Conservation (phyloP, 2,113 vertebrate genomes). For the Bujurquina vittata region DNA sequence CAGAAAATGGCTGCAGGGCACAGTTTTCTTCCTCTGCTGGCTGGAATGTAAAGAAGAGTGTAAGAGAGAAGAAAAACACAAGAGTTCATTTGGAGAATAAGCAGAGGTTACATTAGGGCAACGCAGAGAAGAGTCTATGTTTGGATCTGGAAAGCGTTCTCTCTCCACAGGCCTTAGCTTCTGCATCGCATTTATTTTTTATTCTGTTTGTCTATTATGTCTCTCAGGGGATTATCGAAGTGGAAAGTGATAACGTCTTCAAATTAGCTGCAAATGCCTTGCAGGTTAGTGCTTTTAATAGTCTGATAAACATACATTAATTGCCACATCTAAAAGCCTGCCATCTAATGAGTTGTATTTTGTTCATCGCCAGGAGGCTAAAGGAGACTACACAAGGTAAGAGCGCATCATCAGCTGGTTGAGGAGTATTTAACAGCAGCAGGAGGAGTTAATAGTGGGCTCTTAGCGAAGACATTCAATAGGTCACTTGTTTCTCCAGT, state of each 20-base stretch:
- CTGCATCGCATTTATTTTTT: conserved; percentile 11
- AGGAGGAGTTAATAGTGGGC: conserved; percentile 50
- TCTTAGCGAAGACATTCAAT: conserved; percentile 56
- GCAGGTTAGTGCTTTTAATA: conserved; percentile 85
- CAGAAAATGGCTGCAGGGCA: conserved; percentile 60
- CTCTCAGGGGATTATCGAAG: conserved; percentile 93
- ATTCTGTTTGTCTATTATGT: conserved; percentile 23
- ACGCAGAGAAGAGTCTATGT: conserved; percentile 8
- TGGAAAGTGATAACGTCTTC: conserved; percentile 97
- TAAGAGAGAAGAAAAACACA: conserved; percentile 23
- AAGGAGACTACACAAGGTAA: conserved; percentile 97
- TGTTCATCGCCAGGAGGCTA: conserved; percentile 87
- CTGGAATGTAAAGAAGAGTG: conserved; percentile 58
- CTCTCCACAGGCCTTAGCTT: not conserved
- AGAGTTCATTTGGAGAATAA: conserved; percentile 18
- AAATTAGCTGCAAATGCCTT: conserved; percentile 95
- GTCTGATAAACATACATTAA: not conserved
- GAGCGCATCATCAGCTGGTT: conserved; percentile 52
- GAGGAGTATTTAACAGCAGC: conserved; percentile 58
- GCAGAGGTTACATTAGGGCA: conserved; percentile 35
- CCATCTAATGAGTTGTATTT: conserved; percentile 22
- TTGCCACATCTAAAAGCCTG: not conserved
- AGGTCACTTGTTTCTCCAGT: conserved; percentile 59
- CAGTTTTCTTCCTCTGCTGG: conserved; percentile 48
- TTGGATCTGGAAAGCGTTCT: conserved; percentile 9